Evolutionary conservation across 1,140 invertebrate genomes (phyloP).

Genomic region (Tetramorium simillimum): DNA sequence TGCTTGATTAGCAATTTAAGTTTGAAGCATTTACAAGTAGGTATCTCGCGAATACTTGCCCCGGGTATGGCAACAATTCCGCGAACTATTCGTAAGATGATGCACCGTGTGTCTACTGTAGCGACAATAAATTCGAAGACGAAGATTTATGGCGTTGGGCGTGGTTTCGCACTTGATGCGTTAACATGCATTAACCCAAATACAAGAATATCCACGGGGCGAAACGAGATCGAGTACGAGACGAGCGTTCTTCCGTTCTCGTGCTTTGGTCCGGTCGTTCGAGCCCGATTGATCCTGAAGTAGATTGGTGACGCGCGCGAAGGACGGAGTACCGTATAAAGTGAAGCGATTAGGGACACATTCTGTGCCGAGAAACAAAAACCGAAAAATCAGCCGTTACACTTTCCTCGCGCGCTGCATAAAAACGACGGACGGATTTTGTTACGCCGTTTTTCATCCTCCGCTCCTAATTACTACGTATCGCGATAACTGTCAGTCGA

Average conservation of each 20-base stretch:
- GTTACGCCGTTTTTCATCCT: slow-evolving; percentile 45
- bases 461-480: slow-evolving; percentile 33
- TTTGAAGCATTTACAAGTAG: neutral
- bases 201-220: slow-evolving; percentile 60
- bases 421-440: slow-evolving; percentile 41
- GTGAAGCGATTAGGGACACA: slow-evolving; percentile 68
- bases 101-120: slow-evolving; percentile 33
- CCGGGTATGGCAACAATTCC: neutral
- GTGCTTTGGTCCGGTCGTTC: slow-evolving; percentile 45
- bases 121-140: slow-evolving; percentile 49
- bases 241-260: slow-evolving; percentile 24
- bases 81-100: slow-evolving; percentile 31
- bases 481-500: slow-evolving; percentile 30
- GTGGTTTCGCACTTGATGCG: slow-evolving; percentile 69
- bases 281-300: slow-evolving; percentile 59
- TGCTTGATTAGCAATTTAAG: neutral
- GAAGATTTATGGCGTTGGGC: slow-evolving; percentile 54
- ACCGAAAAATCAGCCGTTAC: slow-evolving; percentile 26
- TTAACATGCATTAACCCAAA: slow-evolving; percentile 73
- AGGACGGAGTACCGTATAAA: slow-evolving; percentile 57
- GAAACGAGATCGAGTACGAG: slow-evolving; percentile 40
- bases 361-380: slow-evolving; percentile 19
- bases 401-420: neutral
- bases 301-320: slow-evolving; percentile 36
- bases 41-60: neutral